Evolutionary conservation across 2,797 vertebrate species (phyloP), one percentile per base, ranked within the genome.

Genomic region (Bothrops alternatus): DNA sequence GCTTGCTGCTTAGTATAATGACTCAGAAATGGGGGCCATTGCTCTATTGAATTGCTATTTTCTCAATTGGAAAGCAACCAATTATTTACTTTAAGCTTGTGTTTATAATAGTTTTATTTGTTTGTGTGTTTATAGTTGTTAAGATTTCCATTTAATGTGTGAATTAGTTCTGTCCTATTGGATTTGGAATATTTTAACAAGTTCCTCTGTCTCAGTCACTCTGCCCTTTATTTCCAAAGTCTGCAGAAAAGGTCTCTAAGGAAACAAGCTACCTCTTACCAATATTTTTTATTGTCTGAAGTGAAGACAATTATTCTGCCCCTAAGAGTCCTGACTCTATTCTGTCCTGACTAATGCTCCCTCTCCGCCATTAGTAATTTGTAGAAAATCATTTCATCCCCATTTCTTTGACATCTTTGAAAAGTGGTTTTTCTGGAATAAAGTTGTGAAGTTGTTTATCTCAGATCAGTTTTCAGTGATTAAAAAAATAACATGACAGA

Each of bases 221-320:
- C 32, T 7, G 7, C 82, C 18, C 86, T 69, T 96, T 92, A 91
- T 1, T 95, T 96, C 92, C 12, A 82, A 11, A 0, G 2, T 57
- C 88, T 93, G 56, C 91, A 91, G 20, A 69, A 86, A 90, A 3
- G 65, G 0, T 92, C 87, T 92, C 86, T 91, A 55, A 20, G 12
- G 13, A 92, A 86, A 95, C 93, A 88, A 87, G 89, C 12, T 93
- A 92, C 91, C 58, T 94, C 58, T 95, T 93, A n/a, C 61, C 69
- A 18, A 91, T 93, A 56, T 50, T 91, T 91, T 94, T 50, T 91
- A 92, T 91, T 93, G 12, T n/a, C 93, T 93, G 91, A 95, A 94
- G 28, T 58, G 57, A 94, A 95, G 86, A 90, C 82, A 95, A 93
- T 94, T 95, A 92, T 92, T 95, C 94, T 96, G 14, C 6, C 87